Conservation (phyloP, 2,113 vertebrate species). For the Dinomys branickii region DNA sequence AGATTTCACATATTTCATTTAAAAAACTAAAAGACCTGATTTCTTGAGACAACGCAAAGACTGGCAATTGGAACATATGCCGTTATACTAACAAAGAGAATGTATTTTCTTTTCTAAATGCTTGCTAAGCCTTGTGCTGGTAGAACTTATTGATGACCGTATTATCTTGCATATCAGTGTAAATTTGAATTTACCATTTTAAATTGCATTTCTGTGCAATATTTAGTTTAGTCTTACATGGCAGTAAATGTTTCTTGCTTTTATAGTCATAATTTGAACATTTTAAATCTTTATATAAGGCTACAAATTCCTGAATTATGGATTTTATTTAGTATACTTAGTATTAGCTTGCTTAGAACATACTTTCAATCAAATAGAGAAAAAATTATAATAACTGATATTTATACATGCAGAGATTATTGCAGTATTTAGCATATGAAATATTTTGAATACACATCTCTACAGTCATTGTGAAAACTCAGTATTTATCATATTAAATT, state of each 20-base stretch:
- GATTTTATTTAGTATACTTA: constrained; percentile 80
- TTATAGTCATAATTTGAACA: constrained; percentile 86
- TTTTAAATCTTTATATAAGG: constrained; percentile 82
- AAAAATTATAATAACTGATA: constrained; percentile 75
- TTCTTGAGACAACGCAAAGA: constrained; percentile 83
- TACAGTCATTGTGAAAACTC: constrained; percentile 72
- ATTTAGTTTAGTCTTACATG: constrained; percentile 86
- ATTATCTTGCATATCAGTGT: constrained; percentile 81
- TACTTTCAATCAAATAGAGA: constrained; percentile 74
- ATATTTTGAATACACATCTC: constrained; percentile 79
- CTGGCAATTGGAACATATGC: constrained; percentile 85
- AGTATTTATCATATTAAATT: constrained; percentile 77
- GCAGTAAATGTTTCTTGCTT: constrained; percentile 82
- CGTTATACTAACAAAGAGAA: constrained; percentile 88
- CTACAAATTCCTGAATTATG: constrained; percentile 70
- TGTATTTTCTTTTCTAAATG: constrained; percentile 80
- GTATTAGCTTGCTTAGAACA: constrained; percentile 55
- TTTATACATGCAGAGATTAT: constrained; percentile 72
- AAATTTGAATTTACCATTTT: constrained; percentile 81
- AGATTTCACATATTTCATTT: constrained; percentile 87
- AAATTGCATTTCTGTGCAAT: constrained; percentile 82
- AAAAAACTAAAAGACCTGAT: constrained; percentile 92
- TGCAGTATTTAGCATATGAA: constrained; percentile 81
- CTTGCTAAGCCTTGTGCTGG: constrained; percentile 74
- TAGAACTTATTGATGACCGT: constrained; percentile 79